A percentile compares a stretch with the other conserved stretches of the same genome.
Evolutionary conservation across 2,797 vertebrate genomes (phyloP).

Genomic region (Chanos chanos): DNA sequence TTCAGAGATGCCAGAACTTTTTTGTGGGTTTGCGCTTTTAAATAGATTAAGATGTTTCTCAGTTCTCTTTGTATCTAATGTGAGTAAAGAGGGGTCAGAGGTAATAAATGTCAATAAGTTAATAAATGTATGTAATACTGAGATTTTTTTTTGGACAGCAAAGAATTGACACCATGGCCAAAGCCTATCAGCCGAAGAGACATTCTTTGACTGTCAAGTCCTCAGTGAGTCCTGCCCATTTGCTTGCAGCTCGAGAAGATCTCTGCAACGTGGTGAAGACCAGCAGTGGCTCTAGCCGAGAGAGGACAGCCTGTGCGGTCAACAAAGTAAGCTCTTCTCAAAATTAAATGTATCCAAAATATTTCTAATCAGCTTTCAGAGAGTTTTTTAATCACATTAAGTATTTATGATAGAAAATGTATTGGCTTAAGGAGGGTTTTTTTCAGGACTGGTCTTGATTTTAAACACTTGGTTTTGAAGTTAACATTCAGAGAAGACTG

Average conservation of each 20-base stretch:
- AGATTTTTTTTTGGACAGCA: slow-evolving; percentile 64
- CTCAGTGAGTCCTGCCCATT: slow-evolving; percentile 72
- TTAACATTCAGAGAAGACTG: no score
- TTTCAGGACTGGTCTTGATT: neutral
- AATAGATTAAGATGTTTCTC: no score
- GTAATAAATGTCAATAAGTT: no score
- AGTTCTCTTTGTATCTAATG: no score
- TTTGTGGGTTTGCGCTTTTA: no score
- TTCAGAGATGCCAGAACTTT: no score
- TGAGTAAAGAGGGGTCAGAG: no score
- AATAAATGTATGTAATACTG: neutral
- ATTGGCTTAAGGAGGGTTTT: neutral
- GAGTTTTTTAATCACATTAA: neutral
- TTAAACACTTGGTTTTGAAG: no score
- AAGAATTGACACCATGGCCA: slow-evolving; percentile 89
- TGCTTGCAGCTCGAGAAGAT: slow-evolving; percentile 92
- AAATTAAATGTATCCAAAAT: neutral
- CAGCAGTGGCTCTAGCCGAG: slow-evolving; percentile 83
- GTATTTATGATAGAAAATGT: neutral
- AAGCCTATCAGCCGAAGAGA: slow-evolving; percentile 88
- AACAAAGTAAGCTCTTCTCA: slow-evolving; percentile 80
- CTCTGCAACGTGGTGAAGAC: slow-evolving; percentile 90
- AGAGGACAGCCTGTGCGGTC: slow-evolving; percentile 84
- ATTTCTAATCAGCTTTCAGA: no score
- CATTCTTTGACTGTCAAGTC: slow-evolving; percentile 77